A percentile compares a stretch with the other conserved stretches of the same genome.
phyloP scores from a whole-genome alignment of 2,888 invertebrate genomes.

The Dolichopus griseipennis region DNA sequence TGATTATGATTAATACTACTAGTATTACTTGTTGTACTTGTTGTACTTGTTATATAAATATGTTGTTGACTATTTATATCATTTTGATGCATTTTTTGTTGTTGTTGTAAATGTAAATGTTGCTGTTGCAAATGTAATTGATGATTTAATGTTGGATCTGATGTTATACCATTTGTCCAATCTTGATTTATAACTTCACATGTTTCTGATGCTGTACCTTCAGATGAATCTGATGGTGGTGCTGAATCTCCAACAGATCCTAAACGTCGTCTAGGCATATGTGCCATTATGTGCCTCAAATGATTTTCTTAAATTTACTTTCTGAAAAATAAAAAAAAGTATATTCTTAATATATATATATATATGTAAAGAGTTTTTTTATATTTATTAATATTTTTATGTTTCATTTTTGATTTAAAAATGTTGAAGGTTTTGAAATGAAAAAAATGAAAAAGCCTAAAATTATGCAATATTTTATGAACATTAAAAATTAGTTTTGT shows the following conservation, averaged over 20 bases:
- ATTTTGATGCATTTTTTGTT: conserved; percentile 30
- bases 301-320: conserved; percentile 11
- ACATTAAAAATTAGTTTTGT: too few relatives aligned
- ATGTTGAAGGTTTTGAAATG: too few relatives aligned
- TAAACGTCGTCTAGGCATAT: conserved; percentile 45
- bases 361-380: too few relatives aligned
- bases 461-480: too few relatives aligned
- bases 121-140: neutral
- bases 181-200: conserved; percentile 35
- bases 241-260: conserved; percentile 54
- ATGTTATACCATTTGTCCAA: conserved; percentile 25
- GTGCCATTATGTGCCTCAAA: conserved; percentile 22
- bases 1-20: conserved; percentile 31
- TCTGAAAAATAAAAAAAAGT: conserved; percentile 8
- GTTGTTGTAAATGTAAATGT: conserved; percentile 27
- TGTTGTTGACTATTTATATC: conserved; percentile 24
- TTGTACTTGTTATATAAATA: conserved; percentile 25
- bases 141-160: conserved; percentile 3
- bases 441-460: too few relatives aligned
- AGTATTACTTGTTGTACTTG: conserved; percentile 26
- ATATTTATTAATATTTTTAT: too few relatives aligned
- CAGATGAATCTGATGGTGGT: conserved; percentile 47
- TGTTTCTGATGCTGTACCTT: conserved; percentile 47
- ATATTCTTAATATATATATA: too few relatives aligned
- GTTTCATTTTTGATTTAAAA: too few relatives aligned